Base-by-base conservation (phyloP, 1,140 invertebrate species). In the Caenorhabditis brenneri region DNA sequence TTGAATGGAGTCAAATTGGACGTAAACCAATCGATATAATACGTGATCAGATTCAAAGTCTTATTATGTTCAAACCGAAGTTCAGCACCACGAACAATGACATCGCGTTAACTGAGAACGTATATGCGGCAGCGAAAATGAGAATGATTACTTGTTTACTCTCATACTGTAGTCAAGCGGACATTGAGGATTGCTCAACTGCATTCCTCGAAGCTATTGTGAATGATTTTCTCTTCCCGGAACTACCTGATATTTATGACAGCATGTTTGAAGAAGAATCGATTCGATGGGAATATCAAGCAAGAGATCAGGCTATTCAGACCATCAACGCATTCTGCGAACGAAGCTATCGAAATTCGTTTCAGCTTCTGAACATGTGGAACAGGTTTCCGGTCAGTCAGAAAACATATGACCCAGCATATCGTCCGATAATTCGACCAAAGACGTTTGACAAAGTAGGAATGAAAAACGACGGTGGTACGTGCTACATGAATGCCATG, bases 221-320 rank as follows among this genome's bases (percentile, higher is more conserved):
- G 7, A 74, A 74, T 36, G 65, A 74, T 31, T 74, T 74, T 27
- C n/a, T 74, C 16, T 74, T 74, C n/a, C 65, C 65, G 24, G 65
- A 74, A 46, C 65, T 74, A 12, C 65, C 65, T 24, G 65, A 74
- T 31, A 74, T 74, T 42, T n/a, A 74, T 10, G 65, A 74, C 33
- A 74, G 65, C n/a, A 74, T 74, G 65, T 74, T 74, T n/a, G 65
- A 74, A 74, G 65, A 74, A 74, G 65, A 74, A 22, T 74, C 65
- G 0, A 42, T 42, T 74, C 33, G 65, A 6, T 74, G 65, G 65
- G 65, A 74, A 46, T 42, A 74, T 31, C 65, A 74, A 74, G 65
- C 65, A 7, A 74, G 65, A 42, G 65, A 74, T 10, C n/a, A 10
- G 15, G 65, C 65, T 19, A 74, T 74, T 42, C 65, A 74, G 46